Evolutionary conservation across 2,888 invertebrate species (phyloP), one percentile per base, ranked within the genome.

Genomic region (Temnothorax rugatulus): DNA sequence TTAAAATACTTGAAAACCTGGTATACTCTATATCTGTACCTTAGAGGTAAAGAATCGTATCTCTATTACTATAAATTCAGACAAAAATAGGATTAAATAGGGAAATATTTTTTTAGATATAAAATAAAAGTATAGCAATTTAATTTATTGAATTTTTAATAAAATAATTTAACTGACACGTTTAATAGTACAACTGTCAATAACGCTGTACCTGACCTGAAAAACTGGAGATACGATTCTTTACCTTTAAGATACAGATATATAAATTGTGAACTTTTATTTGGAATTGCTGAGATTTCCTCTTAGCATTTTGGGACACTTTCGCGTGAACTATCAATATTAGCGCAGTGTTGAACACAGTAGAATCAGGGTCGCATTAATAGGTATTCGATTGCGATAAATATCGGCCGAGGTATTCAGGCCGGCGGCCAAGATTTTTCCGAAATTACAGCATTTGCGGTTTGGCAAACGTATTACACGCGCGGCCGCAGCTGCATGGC

Each of bases 401-500:
- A 90, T 86, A 84, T 47, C 61, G 57, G 50, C 38, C 44, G 87
- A 69, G 84, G 83, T 84, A 77, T 44, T 89, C 88, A 90, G 92
- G 92, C 91, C 85, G 85, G 85, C 82, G 87, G 93, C 93, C 93
- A 93, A 93, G 91, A 91, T 91, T 93, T 93, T 93, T 92, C 86
- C 74, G 52, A 82, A 84, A 83, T 81, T 44, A 69, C 86, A 7
- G 87, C 90, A 88, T 92, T 91, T 92, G 93, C 87, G 94, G 94
- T 88, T 93, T 93, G 93, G 93, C 93, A 91, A 90, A 91, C 91
- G 88, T 89, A 91, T 89, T 88, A 88, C 76, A 84, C 87, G 87
- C 90, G 90, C 93, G 92, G 92, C 90, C 91, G 90, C 93, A 92
- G 93, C 90, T 92, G 92, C 90, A 90, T 88, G 84, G 83, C 87